These are phyloP conservation scores for Ochropleura leucogaster DNA, from an alignment of 2,888 invertebrate genomes.

Conservation along the genomic window DNA sequence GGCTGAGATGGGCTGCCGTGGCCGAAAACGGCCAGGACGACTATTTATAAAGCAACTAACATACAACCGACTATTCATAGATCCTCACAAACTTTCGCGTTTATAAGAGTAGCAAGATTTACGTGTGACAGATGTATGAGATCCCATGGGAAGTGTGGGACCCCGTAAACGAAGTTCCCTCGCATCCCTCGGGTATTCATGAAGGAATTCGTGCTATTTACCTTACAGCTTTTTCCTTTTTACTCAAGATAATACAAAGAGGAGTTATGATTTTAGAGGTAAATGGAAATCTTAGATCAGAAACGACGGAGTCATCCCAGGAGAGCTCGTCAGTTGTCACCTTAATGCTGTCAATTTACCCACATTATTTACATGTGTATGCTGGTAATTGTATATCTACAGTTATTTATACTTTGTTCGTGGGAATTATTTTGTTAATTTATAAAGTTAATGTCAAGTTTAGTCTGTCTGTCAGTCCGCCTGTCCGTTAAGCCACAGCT, in stretches of 20 bases:
- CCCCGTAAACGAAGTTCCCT: constrained; percentile 30
- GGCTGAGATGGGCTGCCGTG: no score
- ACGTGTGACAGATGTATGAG: constrained; percentile 53
- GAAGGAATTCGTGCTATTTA: constrained; percentile 47
- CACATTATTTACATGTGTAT: background rate
- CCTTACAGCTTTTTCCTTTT: constrained; percentile 49
- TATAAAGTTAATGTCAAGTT: no score
- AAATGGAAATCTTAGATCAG: constrained; percentile 30
- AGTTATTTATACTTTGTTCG: background rate
- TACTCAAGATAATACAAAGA: background rate
- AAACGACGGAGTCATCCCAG: background rate
- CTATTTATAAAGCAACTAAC: background rate
- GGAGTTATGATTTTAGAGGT: constrained; percentile 29
- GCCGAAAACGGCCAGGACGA: no score
- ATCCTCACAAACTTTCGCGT: background rate
- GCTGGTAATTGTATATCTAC: background rate
- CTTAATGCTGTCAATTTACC: background rate
- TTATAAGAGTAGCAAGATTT: constrained; percentile 14
- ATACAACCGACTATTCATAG: background rate
- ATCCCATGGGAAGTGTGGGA: constrained; percentile 57
- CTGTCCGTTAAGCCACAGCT: no score
- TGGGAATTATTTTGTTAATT: background rate
- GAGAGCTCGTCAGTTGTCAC: constrained; percentile 21
- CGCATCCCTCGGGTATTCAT: constrained; percentile 48
- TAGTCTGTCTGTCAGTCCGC: no score